phyloP scores from a whole-genome alignment of 2,113 vertebrate species.

The Shinisaurus crocodilurus region DNA sequence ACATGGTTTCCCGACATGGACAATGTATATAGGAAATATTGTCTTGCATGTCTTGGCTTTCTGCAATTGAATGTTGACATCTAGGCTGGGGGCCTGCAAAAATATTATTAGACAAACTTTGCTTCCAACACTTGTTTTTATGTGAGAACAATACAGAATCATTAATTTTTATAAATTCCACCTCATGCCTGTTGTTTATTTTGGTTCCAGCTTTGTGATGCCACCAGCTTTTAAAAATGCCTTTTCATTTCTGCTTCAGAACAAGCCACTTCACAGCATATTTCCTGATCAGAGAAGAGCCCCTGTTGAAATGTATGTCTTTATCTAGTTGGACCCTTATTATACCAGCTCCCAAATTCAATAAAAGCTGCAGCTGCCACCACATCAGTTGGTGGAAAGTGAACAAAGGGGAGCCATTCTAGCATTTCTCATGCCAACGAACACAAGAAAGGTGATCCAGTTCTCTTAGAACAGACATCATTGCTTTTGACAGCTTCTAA shows the following conservation, averaged over 20 bases:
- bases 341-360: conserved; percentile 34
- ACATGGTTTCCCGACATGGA: neutral
- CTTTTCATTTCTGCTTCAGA: conserved; percentile 58
- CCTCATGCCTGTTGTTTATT: conserved; percentile 50
- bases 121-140: conserved; percentile 26
- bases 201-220: conserved; percentile 33
- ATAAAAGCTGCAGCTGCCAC: conserved; percentile 41
- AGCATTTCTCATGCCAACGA: conserved; percentile 17
- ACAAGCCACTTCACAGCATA: conserved; percentile 49
- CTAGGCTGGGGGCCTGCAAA: neutral
- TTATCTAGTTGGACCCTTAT: conserved; percentile 48
- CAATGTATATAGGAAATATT: conserved; percentile 7
- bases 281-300: conserved; percentile 55
- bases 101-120: conserved; percentile 14
- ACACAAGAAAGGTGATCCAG: conserved; percentile 18
- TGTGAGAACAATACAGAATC: conserved; percentile 45
- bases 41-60: too few relatives aligned
- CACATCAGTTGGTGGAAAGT: conserved; percentile 35
- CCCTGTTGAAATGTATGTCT: conserved; percentile 50
- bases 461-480: neutral
- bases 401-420: conserved; percentile 41
- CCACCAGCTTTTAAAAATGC: conserved; percentile 40
- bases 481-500: conserved; percentile 25
- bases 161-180: conserved; percentile 51
- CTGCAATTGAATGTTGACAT: conserved; percentile 10